phyloP scores from a whole-genome alignment of 2,888 invertebrate species.

The Philereme vetulata region DNA sequence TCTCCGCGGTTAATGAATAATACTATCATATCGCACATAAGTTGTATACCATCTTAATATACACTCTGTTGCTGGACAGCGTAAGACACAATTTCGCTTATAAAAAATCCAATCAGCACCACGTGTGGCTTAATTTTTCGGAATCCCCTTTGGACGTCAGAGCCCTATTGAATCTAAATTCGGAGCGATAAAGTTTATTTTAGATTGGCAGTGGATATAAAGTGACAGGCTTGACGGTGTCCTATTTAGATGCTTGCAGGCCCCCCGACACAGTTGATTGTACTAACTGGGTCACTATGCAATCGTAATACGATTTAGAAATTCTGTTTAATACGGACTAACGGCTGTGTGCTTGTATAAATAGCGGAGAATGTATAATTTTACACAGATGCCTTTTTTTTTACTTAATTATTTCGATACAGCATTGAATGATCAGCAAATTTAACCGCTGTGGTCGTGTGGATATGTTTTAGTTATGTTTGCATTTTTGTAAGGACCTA shows the following conservation, averaged over 20 bases:
- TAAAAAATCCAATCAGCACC: background rate
- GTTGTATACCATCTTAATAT: background rate
- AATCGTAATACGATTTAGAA: conserved; percentile 21
- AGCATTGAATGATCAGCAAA: too few relatives aligned
- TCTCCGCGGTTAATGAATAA: background rate
- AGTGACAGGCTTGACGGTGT: conserved; percentile 22
- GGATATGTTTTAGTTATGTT: too few relatives aligned
- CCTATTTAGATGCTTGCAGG: conserved; percentile 46
- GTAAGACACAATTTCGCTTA: too few relatives aligned
- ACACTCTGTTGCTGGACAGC: too few relatives aligned
- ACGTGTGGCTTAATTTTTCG: background rate
- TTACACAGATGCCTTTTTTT: background rate
- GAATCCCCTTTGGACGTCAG: background rate
- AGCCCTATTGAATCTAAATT: background rate
- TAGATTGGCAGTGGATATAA: background rate
- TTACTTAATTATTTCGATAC: too few relatives aligned
- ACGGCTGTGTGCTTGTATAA: background rate
- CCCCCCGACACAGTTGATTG: conserved; percentile 42
- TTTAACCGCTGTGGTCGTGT: too few relatives aligned
- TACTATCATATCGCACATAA: background rate
- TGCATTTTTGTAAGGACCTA: too few relatives aligned
- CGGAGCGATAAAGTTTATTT: conserved; percentile 5
- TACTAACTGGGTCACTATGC: conserved; percentile 27
- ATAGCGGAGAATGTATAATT: background rate
- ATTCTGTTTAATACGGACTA: conserved; percentile 14